Evolutionary conservation across 2,797 vertebrate species (phyloP).

Genomic region (Phoebastria nigripes): DNA sequence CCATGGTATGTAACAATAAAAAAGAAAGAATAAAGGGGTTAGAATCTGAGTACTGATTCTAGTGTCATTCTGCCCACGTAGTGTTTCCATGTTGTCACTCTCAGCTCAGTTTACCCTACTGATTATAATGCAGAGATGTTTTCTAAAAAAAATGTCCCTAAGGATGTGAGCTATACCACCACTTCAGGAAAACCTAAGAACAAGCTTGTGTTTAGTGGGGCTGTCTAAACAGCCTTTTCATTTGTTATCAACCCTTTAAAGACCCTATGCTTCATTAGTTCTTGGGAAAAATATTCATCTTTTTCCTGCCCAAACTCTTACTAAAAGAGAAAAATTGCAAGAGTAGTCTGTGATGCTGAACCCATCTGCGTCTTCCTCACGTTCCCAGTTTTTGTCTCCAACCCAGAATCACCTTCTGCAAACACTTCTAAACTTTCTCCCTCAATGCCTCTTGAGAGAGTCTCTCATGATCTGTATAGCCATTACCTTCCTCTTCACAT

Average conservation of each 20-base stretch:
- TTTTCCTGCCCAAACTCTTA: neutral
- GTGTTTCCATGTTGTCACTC: neutral
- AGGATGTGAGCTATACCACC: neutral
- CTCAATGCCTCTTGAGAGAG: neutral
- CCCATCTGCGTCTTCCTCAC: neutral
- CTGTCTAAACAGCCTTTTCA: neutral
- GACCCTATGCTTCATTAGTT: neutral
- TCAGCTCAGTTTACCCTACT: neutral
- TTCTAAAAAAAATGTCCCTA: neutral
- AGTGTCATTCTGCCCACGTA: neutral
- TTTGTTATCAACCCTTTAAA: neutral
- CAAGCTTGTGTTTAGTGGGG: neutral
- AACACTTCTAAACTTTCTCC: neutral
- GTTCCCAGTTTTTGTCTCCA: neutral
- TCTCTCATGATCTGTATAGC: neutral
- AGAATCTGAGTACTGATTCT: neutral
- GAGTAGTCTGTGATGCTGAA: neutral
- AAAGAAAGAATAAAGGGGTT: neutral
- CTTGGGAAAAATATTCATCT: neutral
- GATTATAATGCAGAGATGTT: neutral
- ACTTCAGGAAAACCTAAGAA: neutral
- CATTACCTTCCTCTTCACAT: neutral
- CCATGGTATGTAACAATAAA: neutral
- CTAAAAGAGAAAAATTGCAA: neutral
- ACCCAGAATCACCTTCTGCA: neutral